Evolutionary conservation across 2,797 vertebrate genomes (phyloP), one percentile per base, ranked within the genome.

Genomic region (Sciaenops ocellatus): DNA sequence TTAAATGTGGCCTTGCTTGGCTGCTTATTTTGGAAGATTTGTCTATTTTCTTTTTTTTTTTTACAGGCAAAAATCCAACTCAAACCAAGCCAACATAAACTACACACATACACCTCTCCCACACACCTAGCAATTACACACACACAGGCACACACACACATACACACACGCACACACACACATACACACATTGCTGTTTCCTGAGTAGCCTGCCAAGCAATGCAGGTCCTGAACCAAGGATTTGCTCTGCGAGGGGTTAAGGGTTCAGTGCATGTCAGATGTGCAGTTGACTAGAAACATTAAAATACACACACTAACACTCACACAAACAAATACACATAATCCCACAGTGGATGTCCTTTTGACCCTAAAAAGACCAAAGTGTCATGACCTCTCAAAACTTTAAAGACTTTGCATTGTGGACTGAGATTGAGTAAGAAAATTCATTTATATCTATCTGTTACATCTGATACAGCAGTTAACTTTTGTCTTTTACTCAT

Each of bases 171-270:
- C 59, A 70, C 76, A n/a, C n/a, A 87, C 80, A 71, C 55, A 30
- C 30, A 30, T 5, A 30, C 30, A 30, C 30, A 30, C 10, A 52
- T 34, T 71, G 88, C 79, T 74, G 59, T 82, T 90, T 90, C 88
- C 85, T 87, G 65, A 64, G 65, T 67, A 71, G 76, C 47, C 79
- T 91, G 91, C 88, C 93, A 93, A 93, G 69, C 63, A 73, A 79
- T n/a, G 76, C 54, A 59, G 30, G 26, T 79, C 69, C 80, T 30
- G 51, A 85, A 88, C 90, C 92, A 92, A 85, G 71, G 68, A 80
- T 80, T 71, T 84, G 76, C 50, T 74, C 80, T 67, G 75, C 73
- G 55, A 84, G 68, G 70, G 89, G 82, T 88, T 85, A 79, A 76
- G 69, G 80, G 83, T 87, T 92, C 89, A 87, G 77, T 70, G 60